phyloP scores from a whole-genome alignment of 2,888 invertebrate genomes.

The Watsonalla binaria region DNA sequence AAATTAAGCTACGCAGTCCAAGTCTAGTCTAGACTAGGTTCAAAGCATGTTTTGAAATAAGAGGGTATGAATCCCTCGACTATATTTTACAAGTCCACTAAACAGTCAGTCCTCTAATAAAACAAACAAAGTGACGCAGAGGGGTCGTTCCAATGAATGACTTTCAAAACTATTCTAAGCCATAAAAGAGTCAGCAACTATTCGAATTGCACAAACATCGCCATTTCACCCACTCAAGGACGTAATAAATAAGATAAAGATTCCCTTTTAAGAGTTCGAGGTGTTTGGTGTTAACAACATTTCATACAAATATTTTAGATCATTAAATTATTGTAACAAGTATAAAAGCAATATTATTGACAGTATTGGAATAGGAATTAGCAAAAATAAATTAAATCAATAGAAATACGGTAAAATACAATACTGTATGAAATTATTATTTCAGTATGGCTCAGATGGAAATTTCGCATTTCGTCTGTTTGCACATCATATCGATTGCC shows the following conservation, averaged over 20 bases:
- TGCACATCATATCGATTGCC: background rate
- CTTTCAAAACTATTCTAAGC: conserved; percentile 15
- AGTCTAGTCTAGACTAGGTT: no score
- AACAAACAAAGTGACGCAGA: conserved; percentile 6
- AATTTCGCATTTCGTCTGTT: background rate
- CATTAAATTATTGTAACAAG: no score
- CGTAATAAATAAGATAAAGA: conserved; percentile 3
- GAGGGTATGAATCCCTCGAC: no score
- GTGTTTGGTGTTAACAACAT: conserved; percentile 3
- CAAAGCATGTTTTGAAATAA: no score
- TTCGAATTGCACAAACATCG: conserved; percentile 11
- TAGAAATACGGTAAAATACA: no score
- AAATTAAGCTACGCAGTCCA: no score
- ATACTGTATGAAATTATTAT: no score
- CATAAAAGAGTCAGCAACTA: conserved; percentile 25
- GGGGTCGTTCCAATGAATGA: conserved; percentile 18
- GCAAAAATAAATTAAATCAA: no score
- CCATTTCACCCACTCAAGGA: background rate
- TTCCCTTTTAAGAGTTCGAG: conserved; percentile 5
- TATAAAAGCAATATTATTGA: no score
- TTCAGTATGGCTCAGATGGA: no score
- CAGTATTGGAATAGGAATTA: no score
- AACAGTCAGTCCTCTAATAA: background rate
- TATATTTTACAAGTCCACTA: no score
- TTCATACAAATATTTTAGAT: conserved; percentile 1